Conservation (phyloP, 1,140 invertebrate genomes). For the Halyomorpha halys region DNA sequence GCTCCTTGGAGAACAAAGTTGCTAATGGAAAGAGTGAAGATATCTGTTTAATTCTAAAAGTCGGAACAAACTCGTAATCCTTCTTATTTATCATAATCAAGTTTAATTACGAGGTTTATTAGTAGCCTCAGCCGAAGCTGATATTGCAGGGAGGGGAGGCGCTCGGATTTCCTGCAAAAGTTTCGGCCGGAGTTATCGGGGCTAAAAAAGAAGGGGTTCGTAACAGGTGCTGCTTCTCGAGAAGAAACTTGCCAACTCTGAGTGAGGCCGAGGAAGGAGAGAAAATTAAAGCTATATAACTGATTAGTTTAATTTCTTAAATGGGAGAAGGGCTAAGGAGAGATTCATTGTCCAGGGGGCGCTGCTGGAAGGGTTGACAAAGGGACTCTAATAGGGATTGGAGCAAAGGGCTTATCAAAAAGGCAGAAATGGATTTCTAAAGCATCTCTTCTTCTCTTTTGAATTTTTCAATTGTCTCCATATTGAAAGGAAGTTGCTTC, state of each 20-base stretch:
- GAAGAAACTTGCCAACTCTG: no score
- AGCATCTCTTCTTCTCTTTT: no score
- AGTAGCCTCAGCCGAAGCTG: neutral
- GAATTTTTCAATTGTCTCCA: no score
- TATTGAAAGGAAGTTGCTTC: no score
- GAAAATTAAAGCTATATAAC: slow-evolving; percentile 16
- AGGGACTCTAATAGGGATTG: neutral
- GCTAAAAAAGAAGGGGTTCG: slow-evolving; percentile 10
- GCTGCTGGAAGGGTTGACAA: slow-evolving; percentile 1
- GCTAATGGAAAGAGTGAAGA: slow-evolving; percentile 15
- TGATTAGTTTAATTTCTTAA: slow-evolving; percentile 15
- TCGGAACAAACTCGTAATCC: slow-evolving; percentile 6
- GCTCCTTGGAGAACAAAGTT: neutral
- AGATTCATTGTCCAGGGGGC: neutral
- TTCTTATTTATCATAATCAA: slow-evolving; percentile 20
- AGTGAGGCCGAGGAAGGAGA: neutral
- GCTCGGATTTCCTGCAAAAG: neutral
- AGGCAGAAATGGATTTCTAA: no score
- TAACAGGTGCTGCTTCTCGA: slow-evolving; percentile 3
- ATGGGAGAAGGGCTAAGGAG: neutral
- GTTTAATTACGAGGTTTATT: slow-evolving; percentile 18
- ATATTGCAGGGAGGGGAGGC: neutral
- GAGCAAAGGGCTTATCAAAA: no score
- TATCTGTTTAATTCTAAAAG: slow-evolving; percentile 19
- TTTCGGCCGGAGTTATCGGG: neutral